Percentiles rank a stretch among this genome's conserved stretches.
phyloP scores from a whole-genome alignment of 2,797 vertebrate species.

The Argentina silus region DNA sequence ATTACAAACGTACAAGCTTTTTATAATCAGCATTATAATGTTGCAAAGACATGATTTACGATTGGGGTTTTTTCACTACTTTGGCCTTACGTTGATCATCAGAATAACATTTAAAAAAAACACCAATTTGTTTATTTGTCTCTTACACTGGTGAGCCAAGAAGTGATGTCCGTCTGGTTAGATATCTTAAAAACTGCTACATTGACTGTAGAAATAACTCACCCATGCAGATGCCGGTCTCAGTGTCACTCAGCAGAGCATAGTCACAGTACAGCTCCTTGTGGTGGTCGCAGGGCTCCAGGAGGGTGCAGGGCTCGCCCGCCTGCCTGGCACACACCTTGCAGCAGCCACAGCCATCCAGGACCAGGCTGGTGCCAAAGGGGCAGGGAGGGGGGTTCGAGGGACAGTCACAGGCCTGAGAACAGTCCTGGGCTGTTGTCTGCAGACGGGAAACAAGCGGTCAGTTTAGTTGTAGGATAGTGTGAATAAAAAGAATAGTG shows the following conservation, averaged over 20 bases:
- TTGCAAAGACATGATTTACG: neutral
- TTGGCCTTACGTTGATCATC: too few species aligned
- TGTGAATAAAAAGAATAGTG: neutral
- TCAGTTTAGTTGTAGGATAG: neutral
- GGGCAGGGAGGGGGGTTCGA: constrained; percentile 66
- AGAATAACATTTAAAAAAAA: neutral
- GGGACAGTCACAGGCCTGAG: constrained; percentile 73
- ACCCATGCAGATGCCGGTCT: constrained; percentile 80
- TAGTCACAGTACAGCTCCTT: constrained; percentile 80
- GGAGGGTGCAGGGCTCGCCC: constrained; percentile 71
- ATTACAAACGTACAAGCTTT: neutral
- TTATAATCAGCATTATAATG: neutral
- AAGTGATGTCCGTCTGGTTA: neutral
- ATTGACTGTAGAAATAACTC: constrained; percentile 29
- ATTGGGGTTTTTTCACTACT: too few species aligned
- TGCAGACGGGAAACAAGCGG: constrained; percentile 41
- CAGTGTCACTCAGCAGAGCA: constrained; percentile 61
- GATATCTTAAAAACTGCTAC: neutral
- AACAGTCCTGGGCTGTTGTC: constrained; percentile 70
- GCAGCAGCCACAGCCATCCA: constrained; percentile 83
- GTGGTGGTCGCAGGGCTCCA: constrained; percentile 80
- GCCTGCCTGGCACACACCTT: constrained; percentile 80
- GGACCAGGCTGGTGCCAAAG: constrained; percentile 74
- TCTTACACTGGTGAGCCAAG: neutral
- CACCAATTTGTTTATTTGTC: neutral